Conservation (phyloP, 2,797 vertebrate species). For the Phrynocephalus forsythii region DNA sequence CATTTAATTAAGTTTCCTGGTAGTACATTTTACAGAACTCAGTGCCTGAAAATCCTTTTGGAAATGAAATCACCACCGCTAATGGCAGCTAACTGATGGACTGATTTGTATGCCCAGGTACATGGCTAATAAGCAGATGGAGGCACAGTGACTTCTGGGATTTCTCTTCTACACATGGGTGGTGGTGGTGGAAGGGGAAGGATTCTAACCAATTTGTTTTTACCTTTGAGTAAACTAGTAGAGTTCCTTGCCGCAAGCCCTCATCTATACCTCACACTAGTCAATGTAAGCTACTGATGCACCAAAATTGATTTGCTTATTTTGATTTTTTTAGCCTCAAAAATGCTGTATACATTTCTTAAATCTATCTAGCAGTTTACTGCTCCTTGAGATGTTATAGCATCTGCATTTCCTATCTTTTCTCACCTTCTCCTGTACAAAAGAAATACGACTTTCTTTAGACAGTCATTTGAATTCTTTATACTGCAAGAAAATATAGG, state of each 20-base stretch:
- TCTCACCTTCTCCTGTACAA: neutral
- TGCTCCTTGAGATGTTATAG: neutral
- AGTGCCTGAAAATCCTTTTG: too few species aligned
- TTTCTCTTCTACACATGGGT: neutral
- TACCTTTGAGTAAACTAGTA: neutral
- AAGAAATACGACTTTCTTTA: conserved; percentile 22
- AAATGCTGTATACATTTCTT: neutral
- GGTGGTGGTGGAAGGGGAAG: neutral
- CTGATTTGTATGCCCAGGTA: too few species aligned
- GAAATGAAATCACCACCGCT: too few species aligned
- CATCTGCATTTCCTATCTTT: neutral
- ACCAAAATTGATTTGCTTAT: neutral
- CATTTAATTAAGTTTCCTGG: too few species aligned
- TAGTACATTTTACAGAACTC: too few species aligned
- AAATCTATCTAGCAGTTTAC: conserved; percentile 8
- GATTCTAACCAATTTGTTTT: neutral
- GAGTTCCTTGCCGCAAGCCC: neutral
- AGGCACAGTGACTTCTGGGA: too few species aligned
- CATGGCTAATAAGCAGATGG: too few species aligned
- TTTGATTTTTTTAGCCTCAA: neutral
- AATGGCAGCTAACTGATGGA: too few species aligned
- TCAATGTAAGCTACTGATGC: neutral
- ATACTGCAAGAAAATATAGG: conserved; percentile 8
- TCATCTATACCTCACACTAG: neutral
- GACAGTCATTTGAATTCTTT: neutral